These are phyloP conservation scores for Tubulanus polymorphus DNA, from an alignment of 2,888 invertebrate genomes.

Conservation along the genomic window DNA sequence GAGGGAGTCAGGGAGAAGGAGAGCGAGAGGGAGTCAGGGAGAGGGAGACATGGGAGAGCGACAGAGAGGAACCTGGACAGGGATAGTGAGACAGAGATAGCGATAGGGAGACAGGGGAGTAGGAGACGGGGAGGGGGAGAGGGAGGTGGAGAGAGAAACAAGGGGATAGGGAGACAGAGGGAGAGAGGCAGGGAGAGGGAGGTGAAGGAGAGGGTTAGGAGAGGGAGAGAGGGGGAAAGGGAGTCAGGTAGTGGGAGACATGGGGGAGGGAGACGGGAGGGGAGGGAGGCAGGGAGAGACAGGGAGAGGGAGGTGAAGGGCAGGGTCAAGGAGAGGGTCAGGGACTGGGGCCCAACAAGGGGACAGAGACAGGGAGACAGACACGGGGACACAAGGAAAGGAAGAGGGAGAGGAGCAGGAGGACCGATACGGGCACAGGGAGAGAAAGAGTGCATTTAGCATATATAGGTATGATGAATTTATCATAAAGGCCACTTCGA, in stretches of 20 bases:
- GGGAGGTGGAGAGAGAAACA: conserved; percentile 3
- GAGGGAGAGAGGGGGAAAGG: neutral
- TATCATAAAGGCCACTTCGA: no score
- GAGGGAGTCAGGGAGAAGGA: conserved; percentile 7
- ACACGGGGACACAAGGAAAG: no score
- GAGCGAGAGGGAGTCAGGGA: neutral
- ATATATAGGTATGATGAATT: no score
- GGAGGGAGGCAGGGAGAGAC: neutral
- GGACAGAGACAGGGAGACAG: no score
- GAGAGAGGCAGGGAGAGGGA: conserved; percentile 6
- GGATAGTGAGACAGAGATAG: neutral
- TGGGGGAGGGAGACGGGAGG: neutral
- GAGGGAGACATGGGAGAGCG: neutral
- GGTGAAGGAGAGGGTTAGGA: conserved; percentile 5
- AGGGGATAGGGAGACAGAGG: conserved; percentile 2
- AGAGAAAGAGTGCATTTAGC: no score
- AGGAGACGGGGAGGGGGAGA: conserved; percentile 1
- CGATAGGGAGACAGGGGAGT: neutral
- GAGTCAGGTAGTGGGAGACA: no score
- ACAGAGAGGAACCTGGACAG: neutral
- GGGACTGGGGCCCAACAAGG: no score
- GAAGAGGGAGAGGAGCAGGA: no score
- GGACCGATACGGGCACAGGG: no score
- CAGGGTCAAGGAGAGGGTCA: no score
- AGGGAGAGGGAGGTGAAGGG: conserved; percentile 2